Evolutionary conservation across 2,113 vertebrate genomes (phyloP).

Genomic region (Varanus salvator): DNA sequence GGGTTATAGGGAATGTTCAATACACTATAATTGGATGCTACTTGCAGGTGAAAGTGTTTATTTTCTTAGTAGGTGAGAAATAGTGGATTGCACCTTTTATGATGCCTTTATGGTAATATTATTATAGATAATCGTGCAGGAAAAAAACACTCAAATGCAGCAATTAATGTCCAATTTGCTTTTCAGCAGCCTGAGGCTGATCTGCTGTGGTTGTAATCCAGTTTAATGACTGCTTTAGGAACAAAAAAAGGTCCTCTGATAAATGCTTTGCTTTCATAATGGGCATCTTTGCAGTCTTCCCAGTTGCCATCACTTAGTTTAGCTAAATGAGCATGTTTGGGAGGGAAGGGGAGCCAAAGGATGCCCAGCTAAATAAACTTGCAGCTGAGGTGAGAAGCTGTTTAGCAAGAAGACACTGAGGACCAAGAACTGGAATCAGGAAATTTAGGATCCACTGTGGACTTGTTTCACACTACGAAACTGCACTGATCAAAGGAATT

Average conservation of each 20-base stretch:
- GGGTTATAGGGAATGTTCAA: background rate
- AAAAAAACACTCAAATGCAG: conserved; percentile 51
- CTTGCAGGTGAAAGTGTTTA: conserved; percentile 34
- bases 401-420: background rate
- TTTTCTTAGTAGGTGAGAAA: conserved; percentile 13
- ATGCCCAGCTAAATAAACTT: background rate
- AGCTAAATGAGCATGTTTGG: conserved; percentile 15
- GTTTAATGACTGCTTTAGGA: conserved; percentile 46
- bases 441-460: background rate
- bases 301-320: conserved; percentile 3
- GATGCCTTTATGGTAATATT: conserved; percentile 50
- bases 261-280: conserved; percentile 42
- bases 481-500: background rate
- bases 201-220: conserved; percentile 40
- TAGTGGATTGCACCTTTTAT: background rate
- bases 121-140: conserved; percentile 63
- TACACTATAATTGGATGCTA: conserved; percentile 20
- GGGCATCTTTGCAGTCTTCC: conserved; percentile 28
- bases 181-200: conserved; percentile 52
- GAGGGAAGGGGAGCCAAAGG: background rate
- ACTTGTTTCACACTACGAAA: background rate
- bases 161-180: conserved; percentile 63
- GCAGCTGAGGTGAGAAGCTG: background rate
- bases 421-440: background rate
- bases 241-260: background rate